phyloP scores from a whole-genome alignment of 1,140 invertebrate genomes.

The Pogonomyrmex californicus region DNA sequence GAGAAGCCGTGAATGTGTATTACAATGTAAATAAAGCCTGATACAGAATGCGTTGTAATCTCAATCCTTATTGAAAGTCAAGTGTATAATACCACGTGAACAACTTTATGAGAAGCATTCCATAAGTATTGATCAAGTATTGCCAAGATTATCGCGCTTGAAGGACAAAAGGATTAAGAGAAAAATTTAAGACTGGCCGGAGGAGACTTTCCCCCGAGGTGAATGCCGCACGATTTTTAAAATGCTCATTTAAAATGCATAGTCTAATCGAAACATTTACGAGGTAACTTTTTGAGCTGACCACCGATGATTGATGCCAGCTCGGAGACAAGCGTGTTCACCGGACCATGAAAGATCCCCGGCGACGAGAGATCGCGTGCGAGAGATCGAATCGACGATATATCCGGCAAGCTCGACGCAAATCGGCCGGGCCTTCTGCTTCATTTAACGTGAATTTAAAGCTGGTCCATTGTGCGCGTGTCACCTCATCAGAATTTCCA shows the following conservation, averaged over 20 bases:
- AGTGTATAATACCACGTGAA: not conserved
- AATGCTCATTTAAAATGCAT: not conserved
- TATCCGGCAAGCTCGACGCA: not conserved
- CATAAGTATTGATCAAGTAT: conserved; percentile 32
- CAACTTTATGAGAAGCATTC: not conserved
- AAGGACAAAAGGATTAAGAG: no score
- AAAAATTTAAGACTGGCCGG: not conserved
- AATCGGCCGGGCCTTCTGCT: conserved; percentile 5
- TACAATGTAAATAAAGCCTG: conserved; percentile 29
- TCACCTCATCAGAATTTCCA: conserved; percentile 36
- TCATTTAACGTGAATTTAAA: conserved; percentile 37
- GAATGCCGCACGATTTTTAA: not conserved
- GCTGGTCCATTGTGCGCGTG: conserved; percentile 10
- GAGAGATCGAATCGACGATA: not conserved
- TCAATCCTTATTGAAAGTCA: conserved; percentile 11
- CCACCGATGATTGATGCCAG: conserved; percentile 17
- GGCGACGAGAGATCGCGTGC: conserved; percentile 6
- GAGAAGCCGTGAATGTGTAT: conserved; percentile 10
- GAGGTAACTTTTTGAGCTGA: not conserved
- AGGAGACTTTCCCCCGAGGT: not conserved
- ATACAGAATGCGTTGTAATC: not conserved
- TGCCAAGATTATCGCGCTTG: not conserved
- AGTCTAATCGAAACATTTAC: not conserved
- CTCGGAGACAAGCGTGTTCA: not conserved
- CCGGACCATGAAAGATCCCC: conserved; percentile 17